Conservation (phyloP, 2,113 vertebrate genomes). For the Neopipo cinnamomea region DNA sequence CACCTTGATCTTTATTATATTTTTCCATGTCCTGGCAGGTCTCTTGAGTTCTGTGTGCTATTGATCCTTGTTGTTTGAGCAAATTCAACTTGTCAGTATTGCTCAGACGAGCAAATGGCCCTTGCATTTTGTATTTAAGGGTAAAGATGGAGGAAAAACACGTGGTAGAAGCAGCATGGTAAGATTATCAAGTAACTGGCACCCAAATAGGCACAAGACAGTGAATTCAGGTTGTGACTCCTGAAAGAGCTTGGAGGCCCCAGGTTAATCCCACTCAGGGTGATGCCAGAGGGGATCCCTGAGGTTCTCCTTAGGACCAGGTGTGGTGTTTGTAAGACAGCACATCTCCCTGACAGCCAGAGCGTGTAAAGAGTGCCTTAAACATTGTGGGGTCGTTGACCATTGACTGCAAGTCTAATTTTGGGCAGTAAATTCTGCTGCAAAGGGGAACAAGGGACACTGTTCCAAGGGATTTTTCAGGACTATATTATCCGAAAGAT, state of each 20-base stretch:
- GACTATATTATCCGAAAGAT: not conserved
- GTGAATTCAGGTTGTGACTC: not conserved
- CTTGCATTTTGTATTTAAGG: not conserved
- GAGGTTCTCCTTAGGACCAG: not conserved
- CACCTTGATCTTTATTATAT: conserved; percentile 31
- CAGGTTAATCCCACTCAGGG: accelerated
- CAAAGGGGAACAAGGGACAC: not conserved
- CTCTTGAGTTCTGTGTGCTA: not conserved
- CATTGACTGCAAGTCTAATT: not conserved
- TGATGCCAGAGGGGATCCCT: not conserved
- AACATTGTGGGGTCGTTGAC: not conserved
- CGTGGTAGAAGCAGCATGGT: accelerated
- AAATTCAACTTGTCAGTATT: not conserved
- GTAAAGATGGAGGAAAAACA: not conserved
- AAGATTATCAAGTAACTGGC: not conserved
- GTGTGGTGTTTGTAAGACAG: accelerated
- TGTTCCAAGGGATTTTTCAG: not conserved
- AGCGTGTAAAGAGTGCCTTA: not conserved
- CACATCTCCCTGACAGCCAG: not conserved
- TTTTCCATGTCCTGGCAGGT: not conserved
- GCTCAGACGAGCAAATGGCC: not conserved
- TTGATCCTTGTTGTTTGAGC: conserved; percentile 9
- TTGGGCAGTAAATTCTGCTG: not conserved
- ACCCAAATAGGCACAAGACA: not conserved
- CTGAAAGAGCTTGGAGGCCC: not conserved